Conservation (phyloP, 2,888 invertebrate genomes). For the Amiota communis region DNA sequence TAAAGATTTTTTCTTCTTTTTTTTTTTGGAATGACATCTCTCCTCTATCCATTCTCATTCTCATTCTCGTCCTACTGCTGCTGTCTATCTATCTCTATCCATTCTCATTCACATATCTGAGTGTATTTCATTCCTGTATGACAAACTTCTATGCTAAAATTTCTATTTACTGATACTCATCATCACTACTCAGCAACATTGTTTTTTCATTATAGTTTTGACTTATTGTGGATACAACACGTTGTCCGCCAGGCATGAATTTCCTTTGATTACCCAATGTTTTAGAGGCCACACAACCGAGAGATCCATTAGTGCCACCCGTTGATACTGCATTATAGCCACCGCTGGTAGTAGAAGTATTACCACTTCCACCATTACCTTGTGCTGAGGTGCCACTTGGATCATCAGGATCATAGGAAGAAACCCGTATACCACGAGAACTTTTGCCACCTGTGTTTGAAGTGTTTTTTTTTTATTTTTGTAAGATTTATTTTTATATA, state of each 20-base stretch:
- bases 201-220: conserved; percentile 96
- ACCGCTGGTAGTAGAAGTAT: conserved; percentile 61
- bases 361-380: conserved; percentile 39
- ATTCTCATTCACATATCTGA: neutral
- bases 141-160: neutral
- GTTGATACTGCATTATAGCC: conserved; percentile 61
- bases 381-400: conserved; percentile 71
- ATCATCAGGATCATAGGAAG: conserved; percentile 81
- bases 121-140: too few relatives aligned
- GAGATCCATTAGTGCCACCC: conserved; percentile 41
- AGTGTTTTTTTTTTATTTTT: neutral
- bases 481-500: neutral
- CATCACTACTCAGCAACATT: conserved; percentile 94
- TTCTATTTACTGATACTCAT: conserved; percentile 86
- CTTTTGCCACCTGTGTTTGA: conserved; percentile 76
- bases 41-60: neutral
- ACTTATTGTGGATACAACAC: conserved; percentile 86
- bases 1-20: neutral
- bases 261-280: conserved; percentile 74
- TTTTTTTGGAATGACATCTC: neutral
- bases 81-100: neutral
- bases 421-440: conserved; percentile 79
- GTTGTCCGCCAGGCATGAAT: conserved; percentile 79
- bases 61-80: neutral
- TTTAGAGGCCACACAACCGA: conserved; percentile 73